Percentiles rank a stretch among this genome's conserved stretches.
Evolutionary conservation across 2,888 invertebrate genomes (phyloP).

Genomic region (Iselma pallidipennis): DNA sequence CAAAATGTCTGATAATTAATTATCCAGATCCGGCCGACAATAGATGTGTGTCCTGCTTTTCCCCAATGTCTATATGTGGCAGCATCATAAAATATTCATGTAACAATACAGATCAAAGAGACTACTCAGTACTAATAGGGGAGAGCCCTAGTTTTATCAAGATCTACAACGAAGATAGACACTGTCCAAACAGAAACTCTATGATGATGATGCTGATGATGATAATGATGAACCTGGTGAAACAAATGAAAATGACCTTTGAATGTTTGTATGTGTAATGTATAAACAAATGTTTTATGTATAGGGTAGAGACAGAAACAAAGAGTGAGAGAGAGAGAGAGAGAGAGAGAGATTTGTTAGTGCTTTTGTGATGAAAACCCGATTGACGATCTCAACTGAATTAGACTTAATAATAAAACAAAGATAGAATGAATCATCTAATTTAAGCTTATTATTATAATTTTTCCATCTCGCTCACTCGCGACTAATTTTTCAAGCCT

Average conservation of each 20-base stretch:
- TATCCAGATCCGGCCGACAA: conserved; percentile 1
- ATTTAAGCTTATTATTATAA: not conserved
- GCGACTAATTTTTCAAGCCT: no score
- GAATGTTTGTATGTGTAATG: conserved; percentile 12
- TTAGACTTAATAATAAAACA: not conserved
- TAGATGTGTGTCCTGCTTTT: not conserved
- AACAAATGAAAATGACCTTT: conserved; percentile 29
- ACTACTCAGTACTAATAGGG: conserved; percentile 3
- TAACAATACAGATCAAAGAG: conserved; percentile 26
- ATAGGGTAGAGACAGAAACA: no score
- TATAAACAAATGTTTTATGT: not conserved
- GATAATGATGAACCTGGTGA: conserved; percentile 25
- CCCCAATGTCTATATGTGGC: not conserved
- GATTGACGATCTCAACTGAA: not conserved
- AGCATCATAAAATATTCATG: conserved; percentile 22
- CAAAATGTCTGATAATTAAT: conserved; percentile 11
- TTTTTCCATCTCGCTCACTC: not conserved
- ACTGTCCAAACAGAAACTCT: conserved; percentile 20
- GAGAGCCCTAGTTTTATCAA: conserved; percentile 17
- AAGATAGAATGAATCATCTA: not conserved
- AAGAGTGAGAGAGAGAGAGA: conserved; percentile 7
- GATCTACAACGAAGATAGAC: conserved; percentile 25
- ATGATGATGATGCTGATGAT: no score
- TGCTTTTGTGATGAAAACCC: conserved; percentile 10
- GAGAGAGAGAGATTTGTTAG: not conserved